Percentiles rank a stretch among this genome's conserved stretches.
Evolutionary conservation across 1,140 invertebrate genomes (phyloP).

Genomic region (Heliconius nattereri): DNA sequence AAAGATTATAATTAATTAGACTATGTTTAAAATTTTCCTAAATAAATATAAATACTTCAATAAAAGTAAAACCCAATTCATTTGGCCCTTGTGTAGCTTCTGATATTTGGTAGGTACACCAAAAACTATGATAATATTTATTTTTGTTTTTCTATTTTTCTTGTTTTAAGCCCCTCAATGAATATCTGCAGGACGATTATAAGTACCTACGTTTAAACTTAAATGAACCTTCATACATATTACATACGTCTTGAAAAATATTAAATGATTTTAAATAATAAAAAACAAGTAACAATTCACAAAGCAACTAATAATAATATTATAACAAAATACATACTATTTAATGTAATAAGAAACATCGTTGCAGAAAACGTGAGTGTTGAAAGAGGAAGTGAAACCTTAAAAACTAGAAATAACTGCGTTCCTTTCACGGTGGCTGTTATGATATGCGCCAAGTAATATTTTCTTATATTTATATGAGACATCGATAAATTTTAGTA

Average conservation of each 20-base stretch:
- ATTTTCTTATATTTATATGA: neutral
- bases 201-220: no score
- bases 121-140: no score
- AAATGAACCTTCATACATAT: no score
- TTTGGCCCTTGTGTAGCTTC: neutral
- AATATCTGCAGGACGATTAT: neutral
- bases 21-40: no score
- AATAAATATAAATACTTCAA: no score
- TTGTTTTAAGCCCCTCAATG: neutral
- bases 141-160: neutral
- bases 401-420: constrained; percentile 10
- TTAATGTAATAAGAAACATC: neutral
- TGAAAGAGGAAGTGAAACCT: constrained; percentile 23
- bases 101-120: neutral
- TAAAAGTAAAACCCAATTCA: no score
- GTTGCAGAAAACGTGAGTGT: constrained; percentile 21
- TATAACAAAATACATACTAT: neutral
- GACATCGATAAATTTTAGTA: neutral
- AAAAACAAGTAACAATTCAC: neutral
- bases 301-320: neutral
- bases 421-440: neutral
- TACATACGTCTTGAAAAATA: no score
- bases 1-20: no score
- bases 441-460: neutral
- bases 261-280: neutral